phyloP scores from a whole-genome alignment of 2,888 invertebrate species.

The Heteromurus nitidus region DNA sequence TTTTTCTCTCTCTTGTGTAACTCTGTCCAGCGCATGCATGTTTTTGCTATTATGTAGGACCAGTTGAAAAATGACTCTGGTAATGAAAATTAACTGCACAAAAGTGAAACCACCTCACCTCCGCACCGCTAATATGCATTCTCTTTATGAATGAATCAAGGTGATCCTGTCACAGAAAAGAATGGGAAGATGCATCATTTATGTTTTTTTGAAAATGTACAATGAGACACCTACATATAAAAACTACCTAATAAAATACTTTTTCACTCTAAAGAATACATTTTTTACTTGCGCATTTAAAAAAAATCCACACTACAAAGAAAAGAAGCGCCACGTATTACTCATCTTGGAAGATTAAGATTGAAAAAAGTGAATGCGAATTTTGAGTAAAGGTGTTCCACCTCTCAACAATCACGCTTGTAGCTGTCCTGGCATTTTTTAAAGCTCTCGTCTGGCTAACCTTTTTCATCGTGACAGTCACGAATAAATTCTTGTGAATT shows the following conservation, averaged over 20 bases:
- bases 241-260: slow-evolving; percentile 21
- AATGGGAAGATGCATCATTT: slow-evolving; percentile 14
- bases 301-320: background rate
- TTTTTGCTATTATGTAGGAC: too few relatives aligned
- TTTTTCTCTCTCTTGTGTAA: background rate
- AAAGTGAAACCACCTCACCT: background rate
- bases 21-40: background rate
- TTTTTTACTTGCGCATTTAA: background rate
- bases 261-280: background rate
- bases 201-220: background rate
- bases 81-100: background rate
- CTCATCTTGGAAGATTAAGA: slow-evolving; percentile 10
- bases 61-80: slow-evolving; percentile 8
- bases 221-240: slow-evolving; percentile 21
- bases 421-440: too few relatives aligned
- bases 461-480: slow-evolving; percentile 51
- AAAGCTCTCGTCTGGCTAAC: slow-evolving; percentile 37
- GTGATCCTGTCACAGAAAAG: slow-evolving; percentile 47
- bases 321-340: too few relatives aligned
- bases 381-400: slow-evolving; percentile 40
- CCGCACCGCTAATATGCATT: background rate
- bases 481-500: slow-evolving; percentile 37
- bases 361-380: slow-evolving; percentile 5
- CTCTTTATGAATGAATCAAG: slow-evolving; percentile 55
- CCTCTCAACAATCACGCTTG: slow-evolving; percentile 23